Percentiles rank a stretch among this genome's conserved stretches.
phyloP scores from a whole-genome alignment of 2,888 invertebrate genomes.

The Malachius bipustulatus region DNA sequence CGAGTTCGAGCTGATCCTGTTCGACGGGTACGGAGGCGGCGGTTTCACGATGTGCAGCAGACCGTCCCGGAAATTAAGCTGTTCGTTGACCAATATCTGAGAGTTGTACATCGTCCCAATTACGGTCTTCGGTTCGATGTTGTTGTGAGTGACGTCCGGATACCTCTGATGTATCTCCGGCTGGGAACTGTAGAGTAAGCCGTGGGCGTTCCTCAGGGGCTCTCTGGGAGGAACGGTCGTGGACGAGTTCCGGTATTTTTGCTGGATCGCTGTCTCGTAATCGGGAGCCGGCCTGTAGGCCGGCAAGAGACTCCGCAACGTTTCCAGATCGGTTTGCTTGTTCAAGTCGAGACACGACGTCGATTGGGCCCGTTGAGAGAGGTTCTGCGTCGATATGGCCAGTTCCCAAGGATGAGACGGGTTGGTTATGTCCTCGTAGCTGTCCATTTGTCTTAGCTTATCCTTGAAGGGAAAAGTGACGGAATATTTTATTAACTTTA shows the following conservation, averaged over 20 bases:
- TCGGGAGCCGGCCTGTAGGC: slow-evolving; percentile 85
- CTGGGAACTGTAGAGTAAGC: slow-evolving; percentile 54
- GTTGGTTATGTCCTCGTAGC: slow-evolving; percentile 32
- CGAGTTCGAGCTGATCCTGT: slow-evolving; percentile 66
- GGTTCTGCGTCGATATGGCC: slow-evolving; percentile 32
- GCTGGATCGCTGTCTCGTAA: slow-evolving; percentile 86
- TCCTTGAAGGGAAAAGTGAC: slow-evolving; percentile 3
- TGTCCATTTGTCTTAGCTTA: slow-evolving; percentile 30
- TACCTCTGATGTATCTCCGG: slow-evolving; percentile 62
- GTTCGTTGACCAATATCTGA: slow-evolving; percentile 16
- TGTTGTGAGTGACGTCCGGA: slow-evolving; percentile 54
- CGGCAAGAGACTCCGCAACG: slow-evolving; percentile 62
- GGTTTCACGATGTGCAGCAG: slow-evolving; percentile 61
- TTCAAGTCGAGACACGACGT: slow-evolving; percentile 53
- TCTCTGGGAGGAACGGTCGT: slow-evolving; percentile 30
- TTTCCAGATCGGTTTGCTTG: slow-evolving; percentile 39
- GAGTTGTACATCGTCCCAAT: neutral
- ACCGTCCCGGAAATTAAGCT: slow-evolving; percentile 7
- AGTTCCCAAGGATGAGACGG: slow-evolving; percentile 32
- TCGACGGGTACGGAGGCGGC: slow-evolving; percentile 73
- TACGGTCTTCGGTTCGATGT: slow-evolving; percentile 28
- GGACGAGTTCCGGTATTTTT: slow-evolving; percentile 61
- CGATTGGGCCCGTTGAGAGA: slow-evolving; percentile 48
- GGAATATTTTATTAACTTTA: neutral
- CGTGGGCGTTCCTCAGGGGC: slow-evolving; percentile 25